These are phyloP conservation scores for Idaea straminata DNA, from an alignment of 2,888 invertebrate genomes.

Conservation along the genomic window DNA sequence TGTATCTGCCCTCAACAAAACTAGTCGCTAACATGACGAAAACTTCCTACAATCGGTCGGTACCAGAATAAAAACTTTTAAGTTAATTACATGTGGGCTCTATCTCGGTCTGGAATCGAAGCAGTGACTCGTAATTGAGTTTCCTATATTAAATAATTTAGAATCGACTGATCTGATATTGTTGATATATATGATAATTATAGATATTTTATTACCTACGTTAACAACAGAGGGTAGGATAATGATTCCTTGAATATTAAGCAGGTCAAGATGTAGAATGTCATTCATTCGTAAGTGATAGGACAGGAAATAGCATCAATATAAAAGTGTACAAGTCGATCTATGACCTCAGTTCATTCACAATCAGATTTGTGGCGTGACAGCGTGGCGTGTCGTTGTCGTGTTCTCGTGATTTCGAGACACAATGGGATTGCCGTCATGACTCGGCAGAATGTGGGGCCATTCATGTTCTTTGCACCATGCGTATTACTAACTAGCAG, in stretches of 20 bases:
- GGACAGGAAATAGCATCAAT: constrained; percentile 63
- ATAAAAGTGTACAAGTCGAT: constrained; percentile 55
- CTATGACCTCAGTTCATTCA: constrained; percentile 77
- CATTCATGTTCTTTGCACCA: constrained; percentile 64
- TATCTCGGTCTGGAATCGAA: constrained; percentile 58
- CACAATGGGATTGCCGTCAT: constrained; percentile 76
- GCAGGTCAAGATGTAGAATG: constrained; percentile 27
- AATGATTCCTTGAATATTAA: constrained; percentile 23
- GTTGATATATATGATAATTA: constrained; percentile 42
- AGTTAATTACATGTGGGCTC: constrained; percentile 64
- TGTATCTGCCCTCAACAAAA: constrained; percentile 25
- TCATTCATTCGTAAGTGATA: constrained; percentile 28
- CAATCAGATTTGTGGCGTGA: constrained; percentile 72
- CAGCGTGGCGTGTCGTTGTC: constrained; percentile 53
- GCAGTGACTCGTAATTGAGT: constrained; percentile 57
- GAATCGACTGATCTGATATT: constrained; percentile 41
- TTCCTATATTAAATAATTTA: constrained; percentile 64
- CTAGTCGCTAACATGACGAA: constrained; percentile 57
- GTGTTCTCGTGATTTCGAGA: constrained; percentile 64
- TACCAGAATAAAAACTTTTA: constrained; percentile 42
- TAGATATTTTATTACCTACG: constrained; percentile 27
- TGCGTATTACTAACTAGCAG: constrained; percentile 6
- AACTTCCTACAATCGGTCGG: constrained; percentile 35
- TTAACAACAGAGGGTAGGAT: constrained; percentile 19
- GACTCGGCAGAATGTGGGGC: constrained; percentile 62